Base-by-base conservation (phyloP, 2,888 invertebrate species). In the Drosophila sordidapex region DNA sequence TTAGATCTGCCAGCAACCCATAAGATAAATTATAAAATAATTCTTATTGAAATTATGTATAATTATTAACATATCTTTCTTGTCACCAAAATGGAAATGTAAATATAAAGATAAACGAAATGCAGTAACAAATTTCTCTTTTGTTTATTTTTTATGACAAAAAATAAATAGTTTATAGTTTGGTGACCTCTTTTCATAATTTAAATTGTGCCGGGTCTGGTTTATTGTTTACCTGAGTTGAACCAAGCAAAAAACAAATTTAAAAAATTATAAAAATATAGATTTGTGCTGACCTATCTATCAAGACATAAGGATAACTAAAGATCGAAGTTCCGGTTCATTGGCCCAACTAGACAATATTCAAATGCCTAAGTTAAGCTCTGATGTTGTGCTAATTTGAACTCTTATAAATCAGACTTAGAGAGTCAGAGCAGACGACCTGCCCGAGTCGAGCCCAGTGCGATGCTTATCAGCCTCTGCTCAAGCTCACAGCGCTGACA, bases 371-470 rank as follows among this genome's bases (percentile, higher is more conserved):
- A 63, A 54, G 38, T 36, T 54, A 25, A 48, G 53, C 43, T 46
- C 18, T 48, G 60, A 59, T 54, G 57, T 63, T 65, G 57, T 63
- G 70, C 76, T 72, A 63, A 74, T 73, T 82, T 72, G 51, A 62
- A 43, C 52, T 70, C 53, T 61, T 76, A 46, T 77, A 74, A 81
- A 74, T 80, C 67, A 66, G 63, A 64, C n/a, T 58, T 72, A 21
- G 64, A 64, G 62, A 75, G 52, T 63, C 61, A 51, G 48, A 29
- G 35, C 33, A 53, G 49, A 58, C 51, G 48, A 63, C 38, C 57
- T 58, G 58, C 8, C 38, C 11, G 54, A 64, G 54, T 65, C 71
- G 60, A 62, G 68, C 65, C 69, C 51, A 64, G 51, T 48, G 33
- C 15, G 75, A 78, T 78, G 48, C 6, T 76, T 74, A 84, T 85